These are phyloP conservation scores for Muscicapa comitata DNA, from an alignment of 2,797 vertebrate genomes.

Conservation along the genomic window DNA sequence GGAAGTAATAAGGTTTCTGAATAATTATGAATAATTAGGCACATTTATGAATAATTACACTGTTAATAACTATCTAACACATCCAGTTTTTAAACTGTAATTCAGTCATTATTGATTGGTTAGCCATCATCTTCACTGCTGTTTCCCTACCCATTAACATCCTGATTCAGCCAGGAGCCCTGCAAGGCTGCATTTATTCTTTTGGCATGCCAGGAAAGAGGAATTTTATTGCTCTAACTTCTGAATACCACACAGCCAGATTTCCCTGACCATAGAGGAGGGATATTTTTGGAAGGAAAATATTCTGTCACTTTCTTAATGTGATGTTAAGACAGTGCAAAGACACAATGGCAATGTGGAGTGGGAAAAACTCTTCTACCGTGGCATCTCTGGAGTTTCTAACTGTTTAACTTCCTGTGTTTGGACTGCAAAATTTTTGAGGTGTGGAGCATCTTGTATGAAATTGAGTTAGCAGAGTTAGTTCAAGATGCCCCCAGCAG, in stretches of 20 bases:
- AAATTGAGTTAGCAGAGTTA: background rate
- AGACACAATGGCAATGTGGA: background rate
- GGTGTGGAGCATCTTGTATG: background rate
- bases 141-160: constrained; percentile 60
- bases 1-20: constrained; percentile 79
- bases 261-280: background rate
- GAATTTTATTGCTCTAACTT: background rate
- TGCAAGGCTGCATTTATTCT: background rate
- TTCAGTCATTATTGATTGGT: constrained; percentile 72
- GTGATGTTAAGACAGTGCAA: background rate
- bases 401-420: background rate
- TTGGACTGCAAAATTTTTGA: background rate
- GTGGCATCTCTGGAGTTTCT: background rate
- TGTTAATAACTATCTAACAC: constrained; percentile 79
- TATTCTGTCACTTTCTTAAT: background rate
- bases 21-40: constrained; percentile 84
- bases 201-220: background rate
- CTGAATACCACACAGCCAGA: background rate
- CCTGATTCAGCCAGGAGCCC: constrained; percentile 28
- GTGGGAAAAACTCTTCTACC: background rate
- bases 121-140: constrained; percentile 43
- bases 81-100: constrained; percentile 77
- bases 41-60: constrained; percentile 82
- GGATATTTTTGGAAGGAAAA: background rate
- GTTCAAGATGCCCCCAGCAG: background rate